Evolutionary conservation across 2,888 invertebrate genomes (phyloP).

Genomic region (Cataglyphis cursor): DNA sequence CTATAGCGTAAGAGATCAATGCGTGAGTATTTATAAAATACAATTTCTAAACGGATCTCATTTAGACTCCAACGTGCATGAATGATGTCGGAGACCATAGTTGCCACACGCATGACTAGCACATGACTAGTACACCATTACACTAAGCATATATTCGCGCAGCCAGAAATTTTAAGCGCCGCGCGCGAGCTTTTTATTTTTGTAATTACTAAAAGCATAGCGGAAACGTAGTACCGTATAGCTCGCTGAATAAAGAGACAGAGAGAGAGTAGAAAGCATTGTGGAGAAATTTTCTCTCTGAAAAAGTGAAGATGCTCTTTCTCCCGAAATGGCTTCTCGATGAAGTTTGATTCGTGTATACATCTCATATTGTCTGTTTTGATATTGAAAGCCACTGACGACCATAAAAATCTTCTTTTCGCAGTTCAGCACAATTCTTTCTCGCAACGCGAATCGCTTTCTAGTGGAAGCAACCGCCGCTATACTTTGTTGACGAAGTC

Average conservation of each 20-base stretch:
- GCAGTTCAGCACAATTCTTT: not conserved
- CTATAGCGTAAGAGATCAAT: not conserved
- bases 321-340: constrained; percentile 25
- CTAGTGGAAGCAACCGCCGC: not conserved
- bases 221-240: constrained; percentile 43
- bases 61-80: constrained; percentile 18
- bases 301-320: constrained; percentile 54
- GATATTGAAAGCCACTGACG: constrained; percentile 38
- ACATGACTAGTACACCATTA: constrained; percentile 5
- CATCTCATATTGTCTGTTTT: constrained; percentile 43
- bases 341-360: constrained; percentile 47
- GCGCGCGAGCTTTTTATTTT: constrained; percentile 55
- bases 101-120: not conserved
- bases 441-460: not conserved
- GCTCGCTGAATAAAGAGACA: constrained; percentile 8
- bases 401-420: not conserved
- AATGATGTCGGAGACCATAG: not conserved
- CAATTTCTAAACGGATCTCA: not conserved
- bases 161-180: not conserved
- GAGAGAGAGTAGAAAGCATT: not conserved
- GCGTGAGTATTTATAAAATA: not conserved
- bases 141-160: constrained; percentile 35
- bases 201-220: constrained; percentile 54
- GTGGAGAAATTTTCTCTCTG: constrained; percentile 21
- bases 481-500: not conserved